A percentile compares a stretch with the other conserved stretches of the same genome.
phyloP scores from a whole-genome alignment of 2,113 vertebrate genomes.

The Muscicapa adusta region DNA sequence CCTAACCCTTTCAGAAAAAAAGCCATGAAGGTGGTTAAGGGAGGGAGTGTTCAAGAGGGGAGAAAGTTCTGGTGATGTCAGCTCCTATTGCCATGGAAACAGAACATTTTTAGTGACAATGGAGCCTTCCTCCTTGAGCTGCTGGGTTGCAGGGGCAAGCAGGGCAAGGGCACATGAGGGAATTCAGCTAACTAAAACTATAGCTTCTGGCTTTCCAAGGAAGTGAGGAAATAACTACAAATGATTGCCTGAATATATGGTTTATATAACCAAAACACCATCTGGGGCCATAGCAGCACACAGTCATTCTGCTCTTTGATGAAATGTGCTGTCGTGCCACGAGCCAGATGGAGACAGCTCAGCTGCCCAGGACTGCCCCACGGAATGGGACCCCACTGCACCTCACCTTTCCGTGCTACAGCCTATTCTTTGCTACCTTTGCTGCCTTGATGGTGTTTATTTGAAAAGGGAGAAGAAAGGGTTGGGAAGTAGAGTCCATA shows the following conservation, averaged over 20 bases:
- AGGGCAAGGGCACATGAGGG: conserved; percentile 38
- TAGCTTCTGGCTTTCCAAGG: conserved; percentile 27
- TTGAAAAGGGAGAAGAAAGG: not conserved
- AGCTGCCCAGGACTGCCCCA: not conserved
- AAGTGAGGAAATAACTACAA: conserved; percentile 4
- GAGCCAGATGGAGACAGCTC: not conserved
- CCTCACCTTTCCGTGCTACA: not conserved
- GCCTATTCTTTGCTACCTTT: not conserved
- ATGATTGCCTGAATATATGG: not conserved
- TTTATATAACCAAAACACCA: not conserved
- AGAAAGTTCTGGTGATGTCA: conserved; percentile 66
- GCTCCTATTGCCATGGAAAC: conserved; percentile 57
- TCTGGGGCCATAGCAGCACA: conserved; percentile 4
- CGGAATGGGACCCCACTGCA: not conserved
- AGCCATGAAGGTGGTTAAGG: not conserved
- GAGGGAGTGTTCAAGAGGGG: not conserved
- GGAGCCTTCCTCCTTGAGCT: conserved; percentile 61
- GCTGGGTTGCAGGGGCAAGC: conserved; percentile 43
- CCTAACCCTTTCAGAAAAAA: not conserved
- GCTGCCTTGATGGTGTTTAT: not conserved
- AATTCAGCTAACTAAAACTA: conserved; percentile 46
- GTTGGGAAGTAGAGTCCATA: not conserved
- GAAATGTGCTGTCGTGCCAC: not conserved
- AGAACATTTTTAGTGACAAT: conserved; percentile 62
- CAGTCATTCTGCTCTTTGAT: not conserved